Conservation (phyloP, 2,888 invertebrate genomes). For the Cataglyphis albicans region DNA sequence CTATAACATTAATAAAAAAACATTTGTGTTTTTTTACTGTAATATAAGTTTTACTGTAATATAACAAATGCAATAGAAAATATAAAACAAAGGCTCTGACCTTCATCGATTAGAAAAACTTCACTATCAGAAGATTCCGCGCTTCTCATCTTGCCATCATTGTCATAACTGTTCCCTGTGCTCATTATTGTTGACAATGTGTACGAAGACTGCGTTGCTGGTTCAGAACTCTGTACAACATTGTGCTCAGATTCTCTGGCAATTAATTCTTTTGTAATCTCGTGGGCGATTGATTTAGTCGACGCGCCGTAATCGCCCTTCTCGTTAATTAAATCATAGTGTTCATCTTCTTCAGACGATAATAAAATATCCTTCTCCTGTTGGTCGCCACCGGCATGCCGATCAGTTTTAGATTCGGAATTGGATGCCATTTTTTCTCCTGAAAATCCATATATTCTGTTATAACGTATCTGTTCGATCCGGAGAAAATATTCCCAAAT, state of each 20-base stretch:
- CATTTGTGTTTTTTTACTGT: background rate
- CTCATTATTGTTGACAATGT: background rate
- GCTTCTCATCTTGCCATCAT: background rate
- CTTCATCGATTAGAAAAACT: constrained; percentile 4
- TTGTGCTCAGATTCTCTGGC: constrained; percentile 55
- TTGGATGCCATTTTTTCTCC: constrained; percentile 63
- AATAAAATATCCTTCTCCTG: background rate
- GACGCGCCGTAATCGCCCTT: constrained; percentile 45
- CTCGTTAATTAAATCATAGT: constrained; percentile 60
- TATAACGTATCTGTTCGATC: background rate
- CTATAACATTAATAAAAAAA: background rate
- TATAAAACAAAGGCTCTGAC: background rate
- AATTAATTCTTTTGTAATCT: constrained; percentile 59
- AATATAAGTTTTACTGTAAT: background rate
- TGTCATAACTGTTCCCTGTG: constrained; percentile 12
- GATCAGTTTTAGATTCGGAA: constrained; percentile 40
- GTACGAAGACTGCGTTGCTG: background rate
- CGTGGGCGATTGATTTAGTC: constrained; percentile 25
- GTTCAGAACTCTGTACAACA: constrained; percentile 9
- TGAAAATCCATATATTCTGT: constrained; percentile 12
- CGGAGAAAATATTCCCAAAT: background rate
- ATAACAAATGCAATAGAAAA: background rate
- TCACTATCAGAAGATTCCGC: constrained; percentile 7
- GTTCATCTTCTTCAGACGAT: constrained; percentile 60
- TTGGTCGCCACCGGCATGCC: constrained; percentile 44